Percentiles rank a stretch among this genome's conserved stretches.
phyloP scores from a whole-genome alignment of 2,797 vertebrate genomes.

The Alca torda region DNA sequence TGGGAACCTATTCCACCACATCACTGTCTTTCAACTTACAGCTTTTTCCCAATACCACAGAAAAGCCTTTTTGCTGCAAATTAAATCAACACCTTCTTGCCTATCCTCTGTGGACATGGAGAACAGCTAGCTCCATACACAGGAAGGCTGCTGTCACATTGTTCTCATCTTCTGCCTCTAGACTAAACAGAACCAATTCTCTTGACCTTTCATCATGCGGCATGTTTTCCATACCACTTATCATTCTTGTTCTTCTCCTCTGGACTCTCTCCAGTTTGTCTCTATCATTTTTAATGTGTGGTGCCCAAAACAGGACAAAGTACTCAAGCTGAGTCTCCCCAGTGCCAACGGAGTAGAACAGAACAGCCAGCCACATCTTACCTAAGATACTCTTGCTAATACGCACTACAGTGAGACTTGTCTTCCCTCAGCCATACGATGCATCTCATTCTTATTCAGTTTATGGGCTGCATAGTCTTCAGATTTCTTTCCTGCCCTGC shows the following conservation, averaged over 20 bases:
- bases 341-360: not conserved
- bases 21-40: not conserved
- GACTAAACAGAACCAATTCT: conserved; percentile 24
- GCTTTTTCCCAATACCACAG: not conserved
- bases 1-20: not conserved
- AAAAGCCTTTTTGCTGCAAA: not conserved
- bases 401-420: not conserved
- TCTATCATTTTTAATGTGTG: not conserved
- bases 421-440: not conserved
- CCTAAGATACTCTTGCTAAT: not conserved
- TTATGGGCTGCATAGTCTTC: not conserved
- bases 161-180: not conserved
- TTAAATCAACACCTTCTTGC: not conserved
- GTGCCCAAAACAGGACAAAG: conserved; percentile 2
- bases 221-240: not conserved
- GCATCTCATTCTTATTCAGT: not conserved
- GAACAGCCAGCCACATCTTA: not conserved
- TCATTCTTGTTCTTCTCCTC: not conserved
- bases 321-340: not conserved
- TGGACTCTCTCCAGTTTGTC: not conserved
- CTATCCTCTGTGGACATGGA: not conserved
- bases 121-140: not conserved
- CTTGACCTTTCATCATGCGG: not conserved
- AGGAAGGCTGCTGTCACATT: not conserved
- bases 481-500: not conserved